These are phyloP conservation scores for Diachasma alloeum DNA, from an alignment of 1,140 invertebrate genomes.

Conservation along the genomic window DNA sequence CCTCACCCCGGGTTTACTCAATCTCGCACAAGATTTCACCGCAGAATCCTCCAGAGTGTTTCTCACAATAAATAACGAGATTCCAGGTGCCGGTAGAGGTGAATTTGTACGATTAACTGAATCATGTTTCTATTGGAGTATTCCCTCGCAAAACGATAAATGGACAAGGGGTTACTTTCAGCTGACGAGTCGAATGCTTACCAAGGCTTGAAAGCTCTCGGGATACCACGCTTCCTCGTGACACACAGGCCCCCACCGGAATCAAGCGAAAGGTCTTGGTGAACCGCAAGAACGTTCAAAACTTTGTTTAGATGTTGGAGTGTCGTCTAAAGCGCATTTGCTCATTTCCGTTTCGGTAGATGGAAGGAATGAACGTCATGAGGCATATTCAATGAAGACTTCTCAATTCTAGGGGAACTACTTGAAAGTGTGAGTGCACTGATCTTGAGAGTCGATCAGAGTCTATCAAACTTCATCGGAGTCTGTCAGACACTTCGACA, in stretches of 20 bases:
- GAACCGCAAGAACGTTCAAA: not conserved
- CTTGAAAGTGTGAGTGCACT: slow-evolving; percentile 27
- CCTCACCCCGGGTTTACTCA: slow-evolving; percentile 51
- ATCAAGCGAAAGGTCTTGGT: not conserved
- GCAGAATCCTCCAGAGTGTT: slow-evolving; percentile 40
- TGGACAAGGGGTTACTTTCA: not conserved
- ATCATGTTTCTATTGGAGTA: not conserved
- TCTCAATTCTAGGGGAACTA: slow-evolving; percentile 29
- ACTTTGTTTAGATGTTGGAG: not conserved
- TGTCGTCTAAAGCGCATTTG: not conserved
- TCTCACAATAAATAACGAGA: slow-evolving; percentile 36
- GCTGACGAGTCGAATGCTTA: not conserved
- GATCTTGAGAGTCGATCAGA: not conserved
- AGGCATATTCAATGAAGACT: slow-evolving; percentile 30
- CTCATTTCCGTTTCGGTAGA: not conserved
- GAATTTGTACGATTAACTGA: not conserved
- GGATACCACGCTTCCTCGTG: not conserved
- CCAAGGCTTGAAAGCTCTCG: not conserved
- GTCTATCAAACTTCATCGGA: not conserved
- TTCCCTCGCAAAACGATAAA: not conserved
- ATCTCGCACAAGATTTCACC: slow-evolving; percentile 52
- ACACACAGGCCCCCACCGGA: not conserved
- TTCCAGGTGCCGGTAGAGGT: not conserved
- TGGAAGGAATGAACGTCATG: slow-evolving; percentile 1
- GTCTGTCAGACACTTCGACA: not conserved